Conservation (phyloP, 2,888 invertebrate genomes). For the Arenicola marina region DNA sequence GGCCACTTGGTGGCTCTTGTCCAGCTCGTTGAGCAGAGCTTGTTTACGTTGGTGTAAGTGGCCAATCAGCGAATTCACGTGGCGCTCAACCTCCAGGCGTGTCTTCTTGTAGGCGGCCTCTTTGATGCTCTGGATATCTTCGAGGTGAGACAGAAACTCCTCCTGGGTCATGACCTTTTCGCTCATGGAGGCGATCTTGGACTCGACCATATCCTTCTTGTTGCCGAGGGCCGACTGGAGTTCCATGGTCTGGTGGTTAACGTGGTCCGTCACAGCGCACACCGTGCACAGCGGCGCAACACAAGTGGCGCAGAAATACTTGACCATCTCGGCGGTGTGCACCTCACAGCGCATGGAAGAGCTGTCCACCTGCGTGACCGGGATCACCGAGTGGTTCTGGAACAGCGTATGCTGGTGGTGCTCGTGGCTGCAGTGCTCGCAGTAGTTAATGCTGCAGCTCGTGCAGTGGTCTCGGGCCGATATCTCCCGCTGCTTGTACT, state of each 20-base stretch:
- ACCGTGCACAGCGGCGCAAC: conserved; percentile 30
- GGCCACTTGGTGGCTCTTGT: conserved; percentile 18
- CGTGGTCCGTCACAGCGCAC: conserved; percentile 32
- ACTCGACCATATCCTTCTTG: conserved; percentile 25
- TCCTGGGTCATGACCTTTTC: conserved; percentile 25
- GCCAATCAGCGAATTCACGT: conserved; percentile 21
- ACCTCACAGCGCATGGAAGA: conserved; percentile 25
- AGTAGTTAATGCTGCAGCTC: conserved; percentile 32
- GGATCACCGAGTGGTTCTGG: conserved; percentile 27
- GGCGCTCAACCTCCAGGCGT: conserved; percentile 28
- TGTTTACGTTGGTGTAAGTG: conserved; percentile 26
- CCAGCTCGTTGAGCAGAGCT: conserved; percentile 25
- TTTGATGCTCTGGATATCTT: conserved; percentile 28
- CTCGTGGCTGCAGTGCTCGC: conserved; percentile 27
- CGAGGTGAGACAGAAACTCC: conserved; percentile 23
- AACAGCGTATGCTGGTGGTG: conserved; percentile 29
- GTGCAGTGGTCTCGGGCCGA: conserved; percentile 29
- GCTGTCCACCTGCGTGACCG: conserved; percentile 27
- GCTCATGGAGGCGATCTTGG: conserved; percentile 23
- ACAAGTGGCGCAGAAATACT: conserved; percentile 30
- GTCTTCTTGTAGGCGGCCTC: conserved; percentile 32
- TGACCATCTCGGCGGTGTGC: conserved; percentile 30
- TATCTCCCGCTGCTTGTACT: conserved; percentile 25
- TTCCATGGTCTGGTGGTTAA: conserved; percentile 25
- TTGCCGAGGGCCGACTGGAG: conserved; percentile 20